Base-by-base conservation (phyloP, 2,797 vertebrate genomes). In the Hipposideros larvatus region DNA sequence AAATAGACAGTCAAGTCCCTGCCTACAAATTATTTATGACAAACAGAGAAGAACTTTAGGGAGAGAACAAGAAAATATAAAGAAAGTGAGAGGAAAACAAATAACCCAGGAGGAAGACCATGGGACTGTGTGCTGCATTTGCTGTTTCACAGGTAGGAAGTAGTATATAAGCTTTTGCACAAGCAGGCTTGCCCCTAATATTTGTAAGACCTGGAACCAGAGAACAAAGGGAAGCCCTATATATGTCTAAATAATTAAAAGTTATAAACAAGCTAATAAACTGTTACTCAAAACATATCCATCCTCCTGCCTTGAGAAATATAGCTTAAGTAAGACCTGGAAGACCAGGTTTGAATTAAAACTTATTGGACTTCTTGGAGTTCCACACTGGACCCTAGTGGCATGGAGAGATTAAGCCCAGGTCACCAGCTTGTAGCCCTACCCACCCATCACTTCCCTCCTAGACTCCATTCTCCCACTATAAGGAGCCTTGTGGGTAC, bases 11-110 rank as follows among this genome's bases (percentile, higher is more conserved):
- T 34, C 83, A 77, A 77, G 31, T 93, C 55, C 51, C 24, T 85
- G 46, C 51, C 82, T 82, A 61, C 48, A 55, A 37, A 51, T 80
- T 24, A 91, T 94, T 93, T 92, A 73, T 94, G 55, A 78, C 65
- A 87, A 90, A 19, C 53, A 65, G 37, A 92, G 53, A 85, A 92
- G 53, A 85, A 82, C 24, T 53, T 79, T 65, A 86, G 22, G 55
- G 77, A 94, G 48, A 94, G 59, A 95, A 93, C 6, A 91, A 46
- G 59, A 94, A 82, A 97, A 96, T 92, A 66, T 79, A 78, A 37
- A 86, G 31, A 78, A 75, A 91, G 5, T 4, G 11, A 95, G 66
- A 96, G 37, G 61, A 94, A 96, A 97, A 92, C 74, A 93, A 79
- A 59, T 80, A 34, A 77, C 53, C 53, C 21, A 89, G 63, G 74